Evolutionary conservation across 2,113 vertebrate species (phyloP).

Genomic region (Carettochelys insculpta): DNA sequence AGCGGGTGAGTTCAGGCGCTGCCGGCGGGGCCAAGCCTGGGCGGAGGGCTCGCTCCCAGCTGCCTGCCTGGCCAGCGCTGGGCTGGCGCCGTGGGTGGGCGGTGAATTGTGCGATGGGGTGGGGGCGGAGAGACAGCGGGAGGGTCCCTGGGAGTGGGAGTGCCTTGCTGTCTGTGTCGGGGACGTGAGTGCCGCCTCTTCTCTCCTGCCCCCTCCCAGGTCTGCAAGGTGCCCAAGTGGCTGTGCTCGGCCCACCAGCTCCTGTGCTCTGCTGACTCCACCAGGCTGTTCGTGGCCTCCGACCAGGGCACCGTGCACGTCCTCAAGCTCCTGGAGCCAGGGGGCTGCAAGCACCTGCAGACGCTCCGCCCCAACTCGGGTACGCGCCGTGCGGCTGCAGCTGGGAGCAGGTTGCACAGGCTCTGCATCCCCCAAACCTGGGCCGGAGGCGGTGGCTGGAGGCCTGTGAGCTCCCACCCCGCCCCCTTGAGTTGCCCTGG

Average conservation of each 20-base stretch:
- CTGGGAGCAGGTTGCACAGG: not conserved
- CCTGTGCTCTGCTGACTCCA: constrained; percentile 88
- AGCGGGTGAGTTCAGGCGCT: constrained; percentile 78
- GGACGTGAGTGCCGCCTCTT: not conserved
- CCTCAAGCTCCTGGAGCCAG: constrained; percentile 72
- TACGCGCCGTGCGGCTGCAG: not conserved
- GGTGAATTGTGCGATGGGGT: no score
- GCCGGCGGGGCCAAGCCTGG: not conserved
- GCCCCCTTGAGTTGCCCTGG: no score
- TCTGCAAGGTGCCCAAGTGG: constrained; percentile 82
- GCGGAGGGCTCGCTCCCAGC: not conserved
- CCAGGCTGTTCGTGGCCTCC: constrained; percentile 83
- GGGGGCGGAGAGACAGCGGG: not conserved
- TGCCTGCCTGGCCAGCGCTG: no score
- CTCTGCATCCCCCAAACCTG: rapidly evolving
- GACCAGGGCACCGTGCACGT: constrained; percentile 78
- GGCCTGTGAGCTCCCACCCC: not conserved
- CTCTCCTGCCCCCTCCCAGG: constrained; percentile 65
- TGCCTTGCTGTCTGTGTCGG: not conserved
- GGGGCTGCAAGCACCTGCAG: constrained; percentile 80
- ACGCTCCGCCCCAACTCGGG: constrained; percentile 83
- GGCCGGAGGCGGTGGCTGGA: not conserved
- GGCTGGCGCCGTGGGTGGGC: no score
- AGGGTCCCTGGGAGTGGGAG: rapidly evolving
- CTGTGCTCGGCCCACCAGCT: constrained; percentile 83